Base-by-base conservation (phyloP, 2,888 invertebrate species). In the Noctuana brunneofusca region DNA sequence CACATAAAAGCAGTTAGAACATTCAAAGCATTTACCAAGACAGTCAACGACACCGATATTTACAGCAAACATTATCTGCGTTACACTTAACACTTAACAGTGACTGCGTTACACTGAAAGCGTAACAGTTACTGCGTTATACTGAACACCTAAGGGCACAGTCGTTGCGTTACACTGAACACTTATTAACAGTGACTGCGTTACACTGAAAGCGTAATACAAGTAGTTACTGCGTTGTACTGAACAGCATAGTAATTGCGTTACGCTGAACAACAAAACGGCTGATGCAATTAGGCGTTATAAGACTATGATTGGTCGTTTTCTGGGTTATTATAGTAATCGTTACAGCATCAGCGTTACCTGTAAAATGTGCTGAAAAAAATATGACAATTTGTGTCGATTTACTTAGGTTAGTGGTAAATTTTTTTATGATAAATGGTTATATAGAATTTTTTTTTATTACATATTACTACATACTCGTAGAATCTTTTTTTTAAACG, bases 1-100 rank as follows among this genome's bases (percentile, higher is more conserved):
- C 14, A 59, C 20, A 69, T 54, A 64, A 64, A 68, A 69, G 69
- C 69, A 64, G 54, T 71, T 63, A 46, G 63, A 81, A 90, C 89
- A 90, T 78, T 78, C 79, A 90, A 90, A 90, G 90, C 89, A 74
- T 76, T 84, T 84, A 83, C 83, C 82, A 87, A 84, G 75, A 85
- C 86, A 84, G 68, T 75, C 81, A 85, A 84, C 85, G 67, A 89
- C 87, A 89, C 75, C 73, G 71, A 84, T 75, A 80, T 82, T 75
- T 79, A 81, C 80, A 81, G 82, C 78, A 80, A 65, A 76, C 30
- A 68, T 68, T 71, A 41, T 55, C 11, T 62, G 62, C 62, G 46
- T 55, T 24, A 55, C 48, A 49, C 27, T 20, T 9, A 48, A 62
- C 60, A 62, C 27, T 30, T 38, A 16, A 49, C 27, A 27, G 22